These are phyloP conservation scores for Pseudomugil tenellus DNA, from an alignment of 2,797 vertebrate genomes.

Conservation along the genomic window DNA sequence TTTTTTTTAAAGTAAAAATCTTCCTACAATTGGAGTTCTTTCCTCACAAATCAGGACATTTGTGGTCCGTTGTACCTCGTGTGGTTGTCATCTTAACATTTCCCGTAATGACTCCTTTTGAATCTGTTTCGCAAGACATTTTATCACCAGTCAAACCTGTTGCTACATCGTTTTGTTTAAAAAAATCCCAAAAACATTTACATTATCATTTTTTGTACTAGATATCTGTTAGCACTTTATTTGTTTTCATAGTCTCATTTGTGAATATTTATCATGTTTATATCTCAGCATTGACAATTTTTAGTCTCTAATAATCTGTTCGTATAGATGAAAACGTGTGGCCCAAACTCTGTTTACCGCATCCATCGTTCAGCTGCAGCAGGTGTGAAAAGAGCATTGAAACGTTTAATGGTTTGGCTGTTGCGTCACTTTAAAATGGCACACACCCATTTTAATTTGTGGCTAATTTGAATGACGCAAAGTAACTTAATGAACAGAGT, in stretches of 20 bases:
- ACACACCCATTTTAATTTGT: constrained; percentile 24
- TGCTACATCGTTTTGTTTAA: constrained; percentile 5
- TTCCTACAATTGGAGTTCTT: background rate
- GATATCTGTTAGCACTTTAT: constrained; percentile 74
- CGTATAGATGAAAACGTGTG: constrained; percentile 21
- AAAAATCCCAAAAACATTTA: background rate
- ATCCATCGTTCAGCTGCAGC: constrained; percentile 5
- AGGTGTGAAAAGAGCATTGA: constrained; percentile 12
- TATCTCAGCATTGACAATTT: constrained; percentile 36
- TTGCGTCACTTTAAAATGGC: constrained; percentile 12
- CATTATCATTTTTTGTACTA: constrained; percentile 41
- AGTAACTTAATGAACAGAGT: constrained; percentile 26
- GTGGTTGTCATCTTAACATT: constrained; percentile 15
- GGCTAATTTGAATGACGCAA: constrained; percentile 15
- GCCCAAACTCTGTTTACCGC: constrained; percentile 15
- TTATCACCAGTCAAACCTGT: constrained; percentile 19
- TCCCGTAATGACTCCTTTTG: constrained; percentile 32
- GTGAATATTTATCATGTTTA: constrained; percentile 51
- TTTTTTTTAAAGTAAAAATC: constrained; percentile 32
- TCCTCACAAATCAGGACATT: background rate
- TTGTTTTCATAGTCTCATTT: constrained; percentile 51
- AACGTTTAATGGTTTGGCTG: constrained; percentile 15
- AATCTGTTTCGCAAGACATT: constrained; percentile 29
- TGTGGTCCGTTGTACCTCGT: background rate
- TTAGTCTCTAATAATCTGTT: constrained; percentile 30